phyloP scores from a whole-genome alignment of 2,888 invertebrate species.

The Urechis unicinctus region DNA sequence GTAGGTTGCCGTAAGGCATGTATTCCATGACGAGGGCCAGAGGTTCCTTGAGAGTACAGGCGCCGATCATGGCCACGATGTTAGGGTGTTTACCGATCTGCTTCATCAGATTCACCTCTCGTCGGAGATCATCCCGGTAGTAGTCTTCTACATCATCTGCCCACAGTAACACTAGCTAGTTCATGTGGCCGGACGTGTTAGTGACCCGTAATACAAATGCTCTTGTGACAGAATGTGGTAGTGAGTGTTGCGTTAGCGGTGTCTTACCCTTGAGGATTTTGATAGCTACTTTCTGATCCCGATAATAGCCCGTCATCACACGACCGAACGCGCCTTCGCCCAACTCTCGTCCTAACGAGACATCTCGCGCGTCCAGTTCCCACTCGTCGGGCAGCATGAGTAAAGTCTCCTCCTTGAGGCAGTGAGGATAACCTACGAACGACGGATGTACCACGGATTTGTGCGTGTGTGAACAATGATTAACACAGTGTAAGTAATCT shows the following conservation, averaged over 20 bases:
- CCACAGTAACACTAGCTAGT: not conserved
- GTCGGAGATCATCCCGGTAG: slow-evolving; percentile 62
- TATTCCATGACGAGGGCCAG: slow-evolving; percentile 72
- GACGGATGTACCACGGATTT: too few species aligned
- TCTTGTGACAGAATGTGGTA: too few species aligned
- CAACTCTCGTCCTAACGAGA: slow-evolving; percentile 39
- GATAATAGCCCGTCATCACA: slow-evolving; percentile 42
- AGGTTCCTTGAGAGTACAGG: slow-evolving; percentile 62
- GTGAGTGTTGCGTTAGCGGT: too few species aligned
- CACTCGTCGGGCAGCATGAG: slow-evolving; percentile 30
- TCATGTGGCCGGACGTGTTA: not conserved
- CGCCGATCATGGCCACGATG: slow-evolving; percentile 69
- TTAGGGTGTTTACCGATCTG: slow-evolving; percentile 69
- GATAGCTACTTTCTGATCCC: slow-evolving; percentile 59
- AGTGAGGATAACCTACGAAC: not conserved
- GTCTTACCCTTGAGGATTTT: slow-evolving; percentile 71
- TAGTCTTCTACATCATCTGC: slow-evolving; percentile 46
- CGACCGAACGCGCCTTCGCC: slow-evolving; percentile 48
- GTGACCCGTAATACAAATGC: not conserved
- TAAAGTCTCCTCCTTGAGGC: slow-evolving; percentile 3
- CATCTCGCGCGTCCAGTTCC: slow-evolving; percentile 38
- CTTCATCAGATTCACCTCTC: slow-evolving; percentile 73
- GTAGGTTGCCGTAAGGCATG: slow-evolving; percentile 70
- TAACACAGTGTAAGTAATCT: too few species aligned
- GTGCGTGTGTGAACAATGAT: too few species aligned